These are phyloP conservation scores for Chelon labrosus DNA, from an alignment of 2,797 vertebrate genomes.

Conservation along the genomic window DNA sequence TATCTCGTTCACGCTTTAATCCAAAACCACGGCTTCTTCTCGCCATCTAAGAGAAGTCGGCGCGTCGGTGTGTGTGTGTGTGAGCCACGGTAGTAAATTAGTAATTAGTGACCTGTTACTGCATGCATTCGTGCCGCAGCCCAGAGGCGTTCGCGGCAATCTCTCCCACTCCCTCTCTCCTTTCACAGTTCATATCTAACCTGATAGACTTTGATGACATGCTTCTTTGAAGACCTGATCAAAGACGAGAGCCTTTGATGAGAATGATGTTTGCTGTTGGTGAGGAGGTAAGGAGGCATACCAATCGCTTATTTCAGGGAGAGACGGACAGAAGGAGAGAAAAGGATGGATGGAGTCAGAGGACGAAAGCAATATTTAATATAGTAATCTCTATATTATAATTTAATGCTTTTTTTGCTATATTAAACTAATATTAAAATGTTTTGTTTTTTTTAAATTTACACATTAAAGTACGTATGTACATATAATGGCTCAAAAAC, in stretches of 20 bases:
- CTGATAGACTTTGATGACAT: conserved; percentile 86
- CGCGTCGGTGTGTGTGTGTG: conserved; percentile 24
- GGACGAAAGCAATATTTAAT: conserved; percentile 20
- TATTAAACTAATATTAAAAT: no score
- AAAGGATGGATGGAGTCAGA: not conserved
- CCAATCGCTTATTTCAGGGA: conserved; percentile 63
- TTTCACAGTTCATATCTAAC: conserved; percentile 78
- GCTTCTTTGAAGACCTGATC: conserved; percentile 87
- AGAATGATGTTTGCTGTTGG: conserved; percentile 81
- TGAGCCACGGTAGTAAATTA: conserved; percentile 69
- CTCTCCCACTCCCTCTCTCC: conserved; percentile 31
- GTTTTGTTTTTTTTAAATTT: no score
- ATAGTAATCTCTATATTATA: no score
- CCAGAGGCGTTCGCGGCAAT: conserved; percentile 60
- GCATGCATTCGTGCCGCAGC: conserved; percentile 57
- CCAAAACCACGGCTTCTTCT: conserved; percentile 9
- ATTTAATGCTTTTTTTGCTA: not conserved
- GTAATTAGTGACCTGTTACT: conserved; percentile 79
- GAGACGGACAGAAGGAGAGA: conserved; percentile 39
- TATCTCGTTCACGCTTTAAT: conserved; percentile 29
- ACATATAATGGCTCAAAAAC: not conserved
- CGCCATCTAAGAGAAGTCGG: conserved; percentile 20
- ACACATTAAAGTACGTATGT: no score
- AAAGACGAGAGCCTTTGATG: conserved; percentile 84
- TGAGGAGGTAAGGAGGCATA: conserved; percentile 77